Evolutionary conservation across 92 coral and sea anemone species (phyloP), one percentile per base, ranked within the genome.

Genomic region (Bergia puertoricense): DNA sequence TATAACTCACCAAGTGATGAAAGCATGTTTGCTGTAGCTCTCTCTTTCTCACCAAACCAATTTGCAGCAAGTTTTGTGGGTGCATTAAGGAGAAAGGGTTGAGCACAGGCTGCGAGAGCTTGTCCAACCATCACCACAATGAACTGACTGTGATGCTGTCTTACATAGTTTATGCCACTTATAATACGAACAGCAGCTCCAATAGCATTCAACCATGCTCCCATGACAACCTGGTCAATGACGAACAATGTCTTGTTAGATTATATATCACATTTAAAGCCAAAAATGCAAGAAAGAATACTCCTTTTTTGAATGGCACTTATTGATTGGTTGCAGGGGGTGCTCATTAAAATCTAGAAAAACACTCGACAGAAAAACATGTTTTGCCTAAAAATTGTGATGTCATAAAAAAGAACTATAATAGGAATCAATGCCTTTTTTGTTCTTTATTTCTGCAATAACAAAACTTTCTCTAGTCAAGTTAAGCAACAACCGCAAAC

Each of bases 11-110:
- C 90, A 22, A 96, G 88, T 15, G 99, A 95, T 22, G 95, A 93
- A 37, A 96, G 67, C 98, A 93, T 96, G 85, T 95, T 96, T 38
- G 99, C 99, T 59, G 95, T 89, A 5, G 96, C 93, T 87, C 98
- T 90, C 83, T 96, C 94, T 65, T 91, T 90, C 9, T 96, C 93
- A 13, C 94, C 98, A 89, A 96, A 96, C 99, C 99, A 96, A 80
- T 92, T 85, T 8, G 98, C 99, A 80, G 99, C 99, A 48, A 96
- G 93, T 88, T 95, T 96, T 20, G 99, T 96, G 8, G 99, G 99
- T 23, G 96, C 78, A 46, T 90, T 91, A 43, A 96, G 95, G 10
- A 96, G 90, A 77, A 96, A 96, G 15, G 98, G 96, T 74, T 96
- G 99, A 1, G 98, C 99, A 69, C 94, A 77, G 7, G 99, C 95